Base-by-base conservation (phyloP, 2,113 vertebrate genomes). In the Atractosteus spatula region DNA sequence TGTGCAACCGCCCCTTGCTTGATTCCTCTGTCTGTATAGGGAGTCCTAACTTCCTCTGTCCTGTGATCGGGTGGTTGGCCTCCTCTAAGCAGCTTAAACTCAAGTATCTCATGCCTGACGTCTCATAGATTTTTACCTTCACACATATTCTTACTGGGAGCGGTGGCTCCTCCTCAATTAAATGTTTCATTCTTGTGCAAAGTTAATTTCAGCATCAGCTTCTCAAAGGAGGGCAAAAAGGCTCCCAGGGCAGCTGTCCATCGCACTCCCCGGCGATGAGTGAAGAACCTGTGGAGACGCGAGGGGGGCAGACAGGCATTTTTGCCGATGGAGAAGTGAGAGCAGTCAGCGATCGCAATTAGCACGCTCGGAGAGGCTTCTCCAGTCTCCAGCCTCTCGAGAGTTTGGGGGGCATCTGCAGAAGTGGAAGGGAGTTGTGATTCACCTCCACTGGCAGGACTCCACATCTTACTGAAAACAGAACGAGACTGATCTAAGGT, bases 401-500 rank as follows among this genome's bases (percentile, higher is more conserved):
- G n/a, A 14, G 11, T 59, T 11, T 59, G 7, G 47, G 29, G 29
- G 47, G 47, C 47, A 51, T 10, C 47, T 44, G 65, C 41, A 45
- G 42, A 41, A 41, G 16, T 44, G 45, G 65, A 4, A 42, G 43
- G 0, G 59, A 43, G 41, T 44, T 65, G 41, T 16, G 55, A 14
- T 44, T 63, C 43, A 44, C 14, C 14, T 64, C 61, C 8, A 43
- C n/a, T 54, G 61, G 41, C 70, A 44, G 43, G 11, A 7, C 8
- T 7, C 5, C 17, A 62, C 2, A 29, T 42, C 41, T 55, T 55
- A 4, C 41, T 41, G 14, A 70, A 70, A 59, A 42, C 13, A 45
- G 55, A 70, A 42, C 16, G 5, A 44, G 69, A 59, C 29, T 70
- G 69, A 70, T 43, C 41, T 43, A 41, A 70, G 59, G 69, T 70